Conservation (phyloP, 2,888 invertebrate species). For the Tolmerus cingulatus region DNA sequence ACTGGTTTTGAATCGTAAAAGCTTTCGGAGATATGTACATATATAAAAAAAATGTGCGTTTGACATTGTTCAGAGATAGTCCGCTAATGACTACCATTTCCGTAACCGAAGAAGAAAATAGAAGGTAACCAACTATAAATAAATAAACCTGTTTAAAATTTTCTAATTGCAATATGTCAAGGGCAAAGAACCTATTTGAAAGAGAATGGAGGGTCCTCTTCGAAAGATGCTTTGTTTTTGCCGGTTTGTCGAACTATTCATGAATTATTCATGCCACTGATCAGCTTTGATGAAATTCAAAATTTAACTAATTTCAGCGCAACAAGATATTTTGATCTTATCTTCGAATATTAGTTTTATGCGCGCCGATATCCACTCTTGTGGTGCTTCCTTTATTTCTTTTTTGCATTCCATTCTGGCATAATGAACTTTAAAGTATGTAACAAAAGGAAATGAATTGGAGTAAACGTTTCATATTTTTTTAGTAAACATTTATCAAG, state of each 20-base stretch:
- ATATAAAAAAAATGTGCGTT: neutral
- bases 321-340: neutral
- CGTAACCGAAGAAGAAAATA: constrained; percentile 29
- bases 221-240: neutral
- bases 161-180: constrained; percentile 30
- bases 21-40: neutral
- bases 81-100: constrained; percentile 1
- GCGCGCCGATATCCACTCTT: neutral
- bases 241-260: neutral
- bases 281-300: neutral
- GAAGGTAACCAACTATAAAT: constrained; percentile 14
- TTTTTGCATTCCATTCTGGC: neutral
- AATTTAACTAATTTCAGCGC: neutral
- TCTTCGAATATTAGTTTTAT: neutral
- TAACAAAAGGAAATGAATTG: neutral
- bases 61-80: constrained; percentile 2
- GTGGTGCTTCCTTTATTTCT: neutral
- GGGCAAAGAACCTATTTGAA: neutral
- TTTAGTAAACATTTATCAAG: neutral
- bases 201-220: neutral
- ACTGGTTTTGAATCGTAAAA: neutral
- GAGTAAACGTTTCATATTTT: neutral
- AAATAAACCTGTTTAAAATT: constrained; percentile 6
- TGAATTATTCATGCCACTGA: neutral
- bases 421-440: neutral